Percentiles rank a stretch among this genome's conserved stretches.
phyloP scores from a whole-genome alignment of 1,140 invertebrate genomes.

The Lepidurus couesii region DNA sequence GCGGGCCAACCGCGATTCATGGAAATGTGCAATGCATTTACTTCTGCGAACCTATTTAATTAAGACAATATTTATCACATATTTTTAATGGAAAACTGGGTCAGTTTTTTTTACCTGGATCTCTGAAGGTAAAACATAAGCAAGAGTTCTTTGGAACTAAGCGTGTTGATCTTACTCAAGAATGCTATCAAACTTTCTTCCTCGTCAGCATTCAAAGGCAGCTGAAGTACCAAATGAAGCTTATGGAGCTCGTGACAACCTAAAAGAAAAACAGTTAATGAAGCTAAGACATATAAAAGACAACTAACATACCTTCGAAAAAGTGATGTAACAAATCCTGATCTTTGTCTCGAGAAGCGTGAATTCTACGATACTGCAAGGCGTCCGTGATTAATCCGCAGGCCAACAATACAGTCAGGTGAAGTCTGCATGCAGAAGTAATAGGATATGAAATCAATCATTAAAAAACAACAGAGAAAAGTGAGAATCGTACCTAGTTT shows the following conservation, averaged over 20 bases:
- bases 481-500: slow-evolving; percentile 43
- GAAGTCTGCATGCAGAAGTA: slow-evolving; percentile 37
- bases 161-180: background rate
- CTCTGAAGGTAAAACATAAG: slow-evolving; percentile 49
- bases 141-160: slow-evolving; percentile 47
- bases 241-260: slow-evolving; percentile 47
- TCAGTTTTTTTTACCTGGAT: slow-evolving; percentile 36
- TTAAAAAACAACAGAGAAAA: background rate
- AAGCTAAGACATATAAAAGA: slow-evolving; percentile 42
- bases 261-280: slow-evolving; percentile 38
- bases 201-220: slow-evolving; percentile 51
- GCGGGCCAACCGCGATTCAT: slow-evolving; percentile 29
- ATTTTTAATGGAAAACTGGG: slow-evolving; percentile 33
- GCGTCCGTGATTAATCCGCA: slow-evolving; percentile 54
- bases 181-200: slow-evolving; percentile 53
- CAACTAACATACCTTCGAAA: slow-evolving; percentile 42
- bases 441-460: slow-evolving; percentile 4
- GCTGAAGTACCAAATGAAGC: slow-evolving; percentile 51
- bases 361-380: slow-evolving; percentile 50
- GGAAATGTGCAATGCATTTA: slow-evolving; percentile 11
- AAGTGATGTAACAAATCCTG: slow-evolving; percentile 47
- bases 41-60: slow-evolving; percentile 20
- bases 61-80: background rate
- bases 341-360: slow-evolving; percentile 42
- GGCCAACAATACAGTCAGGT: slow-evolving; percentile 52